phyloP scores from a whole-genome alignment of 2,113 vertebrate species.

The Plestiodon gilberti region DNA sequence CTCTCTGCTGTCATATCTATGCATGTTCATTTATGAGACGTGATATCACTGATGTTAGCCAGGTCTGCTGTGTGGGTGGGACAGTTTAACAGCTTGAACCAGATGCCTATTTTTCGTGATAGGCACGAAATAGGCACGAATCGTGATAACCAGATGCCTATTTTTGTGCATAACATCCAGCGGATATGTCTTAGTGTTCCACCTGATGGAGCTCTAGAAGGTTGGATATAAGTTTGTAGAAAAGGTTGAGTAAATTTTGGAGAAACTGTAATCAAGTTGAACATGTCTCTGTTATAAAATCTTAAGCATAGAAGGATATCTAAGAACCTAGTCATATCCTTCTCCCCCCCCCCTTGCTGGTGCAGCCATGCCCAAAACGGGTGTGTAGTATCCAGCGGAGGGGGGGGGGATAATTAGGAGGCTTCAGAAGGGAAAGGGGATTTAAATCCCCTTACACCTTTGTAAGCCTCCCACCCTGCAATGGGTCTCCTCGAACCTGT shows the following conservation, averaged over 20 bases:
- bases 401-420: too few relatives aligned
- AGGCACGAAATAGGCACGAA: too few relatives aligned
- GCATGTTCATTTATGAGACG: slow-evolving; percentile 29
- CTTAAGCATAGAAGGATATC: too few relatives aligned
- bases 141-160: too few relatives aligned
- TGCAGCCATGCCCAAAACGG: too few relatives aligned
- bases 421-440: too few relatives aligned
- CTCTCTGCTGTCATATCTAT: slow-evolving; percentile 10
- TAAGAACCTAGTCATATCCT: too few relatives aligned
- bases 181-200: background rate
- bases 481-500: too few relatives aligned
- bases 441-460: too few relatives aligned
- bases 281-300: background rate
- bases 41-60: background rate
- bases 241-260: background rate
- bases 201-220: background rate
- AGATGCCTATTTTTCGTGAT: background rate
- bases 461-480: too few relatives aligned
- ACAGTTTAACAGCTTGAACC: background rate
- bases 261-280: background rate
- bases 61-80: slow-evolving; percentile 5
- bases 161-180: background rate
- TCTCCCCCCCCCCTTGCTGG: too few relatives aligned
- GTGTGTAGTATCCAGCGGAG: too few relatives aligned
- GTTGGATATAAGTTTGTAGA: background rate